Evolutionary conservation across 2,888 invertebrate species (phyloP).

Genomic region (Callyntrura guangdongensis): DNA sequence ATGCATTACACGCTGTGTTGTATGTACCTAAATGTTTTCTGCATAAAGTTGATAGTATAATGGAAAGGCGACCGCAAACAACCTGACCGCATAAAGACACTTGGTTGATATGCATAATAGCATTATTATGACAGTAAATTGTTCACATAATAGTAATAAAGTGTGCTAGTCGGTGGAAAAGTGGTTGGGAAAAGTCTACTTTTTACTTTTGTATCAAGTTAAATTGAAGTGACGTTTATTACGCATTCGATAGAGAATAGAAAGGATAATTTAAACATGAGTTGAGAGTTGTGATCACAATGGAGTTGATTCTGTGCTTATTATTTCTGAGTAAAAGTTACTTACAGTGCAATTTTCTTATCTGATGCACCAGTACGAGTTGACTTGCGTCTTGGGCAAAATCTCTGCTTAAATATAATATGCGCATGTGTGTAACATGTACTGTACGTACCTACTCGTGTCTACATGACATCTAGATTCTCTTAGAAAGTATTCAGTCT

Average conservation of each 20-base stretch:
- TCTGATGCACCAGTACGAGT: neutral
- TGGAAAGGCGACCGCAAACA: conserved; percentile 26
- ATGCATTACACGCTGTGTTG: neutral
- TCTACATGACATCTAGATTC: neutral
- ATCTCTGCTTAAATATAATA: too few relatives aligned
- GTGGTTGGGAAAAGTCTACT: conserved; percentile 56
- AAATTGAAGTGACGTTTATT: neutral
- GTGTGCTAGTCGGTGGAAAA: conserved; percentile 3
- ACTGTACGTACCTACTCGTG: too few relatives aligned
- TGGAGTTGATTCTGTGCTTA: neutral
- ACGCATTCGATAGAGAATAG: conserved; percentile 22
- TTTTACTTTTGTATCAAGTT: conserved; percentile 28
- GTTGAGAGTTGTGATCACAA: conserved; percentile 17
- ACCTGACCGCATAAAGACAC: conserved; percentile 35
- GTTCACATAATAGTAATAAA: conserved; percentile 34
- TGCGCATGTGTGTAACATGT: neutral
- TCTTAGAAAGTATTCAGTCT: neutral
- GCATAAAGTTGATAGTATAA: neutral
- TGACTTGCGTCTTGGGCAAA: neutral
- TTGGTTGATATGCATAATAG: conserved; percentile 34
- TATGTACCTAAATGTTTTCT: neutral
- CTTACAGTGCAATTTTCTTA: neutral
- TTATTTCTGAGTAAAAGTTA: conserved; percentile 10
- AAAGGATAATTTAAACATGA: neutral
- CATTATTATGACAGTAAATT: conserved; percentile 39